Evolutionary conservation across 92 coral and sea anemone species (phyloP).

Genomic region (Zoanthus solanderi): DNA sequence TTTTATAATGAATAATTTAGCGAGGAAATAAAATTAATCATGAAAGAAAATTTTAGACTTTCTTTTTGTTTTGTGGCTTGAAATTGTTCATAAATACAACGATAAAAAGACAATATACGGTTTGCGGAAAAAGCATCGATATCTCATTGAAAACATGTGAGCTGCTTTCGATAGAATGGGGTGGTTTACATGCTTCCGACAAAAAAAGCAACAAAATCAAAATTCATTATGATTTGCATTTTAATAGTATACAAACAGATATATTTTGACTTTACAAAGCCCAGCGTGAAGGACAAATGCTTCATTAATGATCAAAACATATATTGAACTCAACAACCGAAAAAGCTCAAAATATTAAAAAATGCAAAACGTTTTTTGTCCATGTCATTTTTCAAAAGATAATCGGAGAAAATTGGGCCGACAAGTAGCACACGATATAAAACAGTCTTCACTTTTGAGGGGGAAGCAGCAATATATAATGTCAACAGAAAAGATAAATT

Average conservation of each 20-base stretch:
- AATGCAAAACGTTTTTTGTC: not conserved
- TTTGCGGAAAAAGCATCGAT: not conserved
- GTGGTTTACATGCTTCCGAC: not conserved
- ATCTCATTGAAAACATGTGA: not conserved
- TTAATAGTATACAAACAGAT: conserved; percentile 36
- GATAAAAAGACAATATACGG: not conserved
- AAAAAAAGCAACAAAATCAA: conserved; percentile 22
- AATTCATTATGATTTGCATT: conserved; percentile 16
- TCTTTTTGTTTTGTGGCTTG: not conserved
- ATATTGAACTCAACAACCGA: not conserved
- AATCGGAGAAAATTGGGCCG: conserved; percentile 3
- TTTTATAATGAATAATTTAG: not conserved
- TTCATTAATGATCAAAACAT: not conserved
- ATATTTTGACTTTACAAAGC: conserved; percentile 17
- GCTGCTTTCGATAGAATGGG: not conserved
- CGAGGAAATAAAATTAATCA: not conserved
- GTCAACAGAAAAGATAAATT: conserved; percentile 5
- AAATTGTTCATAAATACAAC: not conserved
- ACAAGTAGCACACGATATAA: not conserved
- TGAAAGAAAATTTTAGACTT: not conserved
- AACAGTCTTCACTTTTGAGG: conserved; percentile 29
- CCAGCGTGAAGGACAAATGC: conserved; percentile 22
- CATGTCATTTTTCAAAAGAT: not conserved
- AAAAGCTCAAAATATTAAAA: not conserved
- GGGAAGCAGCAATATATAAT: not conserved